Conservation (phyloP, 2,888 invertebrate species). For the Syritta pipiens region DNA sequence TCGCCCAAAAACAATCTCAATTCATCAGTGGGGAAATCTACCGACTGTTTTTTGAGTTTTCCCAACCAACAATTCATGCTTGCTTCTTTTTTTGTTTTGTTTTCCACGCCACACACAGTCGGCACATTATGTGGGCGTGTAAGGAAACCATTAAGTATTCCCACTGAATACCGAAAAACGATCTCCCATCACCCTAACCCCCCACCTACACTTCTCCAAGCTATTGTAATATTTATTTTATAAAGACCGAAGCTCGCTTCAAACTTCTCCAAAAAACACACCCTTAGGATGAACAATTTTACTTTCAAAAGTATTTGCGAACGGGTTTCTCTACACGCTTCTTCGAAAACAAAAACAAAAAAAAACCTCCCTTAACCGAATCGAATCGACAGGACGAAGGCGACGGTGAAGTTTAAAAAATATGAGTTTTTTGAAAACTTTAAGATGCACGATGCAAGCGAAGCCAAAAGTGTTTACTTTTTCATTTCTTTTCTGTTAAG, state of each 20-base stretch:
- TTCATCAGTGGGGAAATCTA: conserved; percentile 27
- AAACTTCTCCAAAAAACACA: conserved; percentile 23
- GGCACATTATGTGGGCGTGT: conserved; percentile 28
- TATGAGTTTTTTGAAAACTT: background rate
- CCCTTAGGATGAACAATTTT: conserved; percentile 6
- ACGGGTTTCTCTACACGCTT: background rate
- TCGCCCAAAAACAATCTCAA: conserved; percentile 29
- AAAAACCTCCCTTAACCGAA: too few relatives aligned
- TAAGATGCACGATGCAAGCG: conserved; percentile 10
- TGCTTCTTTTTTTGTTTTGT: background rate
- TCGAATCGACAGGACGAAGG: too few relatives aligned
- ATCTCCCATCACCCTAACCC: too few relatives aligned
- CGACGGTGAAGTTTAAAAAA: too few relatives aligned
- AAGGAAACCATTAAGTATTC: conserved; percentile 33
- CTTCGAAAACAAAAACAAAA: background rate
- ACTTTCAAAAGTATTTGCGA: background rate
- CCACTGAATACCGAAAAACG: conserved; percentile 14
- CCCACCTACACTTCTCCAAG: background rate
- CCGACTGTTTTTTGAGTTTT: background rate
- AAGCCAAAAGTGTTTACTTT: too few relatives aligned
- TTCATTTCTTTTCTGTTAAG: too few relatives aligned
- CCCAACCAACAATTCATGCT: background rate
- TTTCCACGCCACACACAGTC: background rate
- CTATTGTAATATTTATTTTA: conserved; percentile 34
- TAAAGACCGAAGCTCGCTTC: background rate